Evolutionary conservation across 23 tunicate genomes (phyloP).

Genomic region (Styela plicata): DNA sequence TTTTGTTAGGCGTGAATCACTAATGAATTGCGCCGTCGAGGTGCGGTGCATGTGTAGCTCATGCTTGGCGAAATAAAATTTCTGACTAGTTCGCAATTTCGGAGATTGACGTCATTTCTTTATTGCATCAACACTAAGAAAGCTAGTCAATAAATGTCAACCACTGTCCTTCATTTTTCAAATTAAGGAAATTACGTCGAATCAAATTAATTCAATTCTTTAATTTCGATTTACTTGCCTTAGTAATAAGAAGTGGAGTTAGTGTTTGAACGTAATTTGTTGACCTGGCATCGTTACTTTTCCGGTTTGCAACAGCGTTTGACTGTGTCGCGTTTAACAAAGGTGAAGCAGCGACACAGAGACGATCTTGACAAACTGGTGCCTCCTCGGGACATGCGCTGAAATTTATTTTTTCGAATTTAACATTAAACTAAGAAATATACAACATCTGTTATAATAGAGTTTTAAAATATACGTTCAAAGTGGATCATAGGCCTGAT

Average conservation of each 20-base stretch:
- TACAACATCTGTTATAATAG: no score
- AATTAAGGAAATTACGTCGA: not conserved
- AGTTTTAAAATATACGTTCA: no score
- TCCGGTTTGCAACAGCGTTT: no score
- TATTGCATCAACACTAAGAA: not conserved
- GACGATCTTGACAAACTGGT: not conserved
- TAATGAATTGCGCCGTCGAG: no score
- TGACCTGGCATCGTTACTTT: not conserved
- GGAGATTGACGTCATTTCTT: not conserved
- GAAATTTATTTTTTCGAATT: no score
- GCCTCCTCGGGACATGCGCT: not conserved
- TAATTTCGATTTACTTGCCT: not conserved
- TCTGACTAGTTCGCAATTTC: no score
- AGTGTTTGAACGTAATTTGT: not conserved
- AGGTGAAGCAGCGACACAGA: not conserved
- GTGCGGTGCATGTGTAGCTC: no score
- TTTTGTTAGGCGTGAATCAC: no score
- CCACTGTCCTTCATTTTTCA: not conserved
- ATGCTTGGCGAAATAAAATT: no score
- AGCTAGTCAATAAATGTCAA: not conserved
- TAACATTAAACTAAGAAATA: no score
- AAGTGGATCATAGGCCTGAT: no score
- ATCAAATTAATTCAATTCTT: not conserved
- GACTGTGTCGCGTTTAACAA: not conserved
- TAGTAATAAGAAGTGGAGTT: not conserved